Conservation (phyloP, 2,113 vertebrate genomes). For the Hippopotamus amphibius region DNA sequence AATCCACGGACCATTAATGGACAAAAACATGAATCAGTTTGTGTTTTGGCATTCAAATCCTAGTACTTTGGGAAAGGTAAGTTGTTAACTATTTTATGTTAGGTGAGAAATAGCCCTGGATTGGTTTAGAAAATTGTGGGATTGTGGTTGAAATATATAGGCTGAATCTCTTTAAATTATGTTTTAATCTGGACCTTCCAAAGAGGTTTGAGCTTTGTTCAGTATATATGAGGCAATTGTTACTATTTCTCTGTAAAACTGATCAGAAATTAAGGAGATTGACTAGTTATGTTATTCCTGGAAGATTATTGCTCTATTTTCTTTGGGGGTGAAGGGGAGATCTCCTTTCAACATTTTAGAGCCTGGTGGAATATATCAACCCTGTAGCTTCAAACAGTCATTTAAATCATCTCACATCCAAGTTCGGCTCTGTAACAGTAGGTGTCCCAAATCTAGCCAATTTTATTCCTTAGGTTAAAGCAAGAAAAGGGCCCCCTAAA, state of each 20-base stretch:
- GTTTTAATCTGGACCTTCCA: slow-evolving; percentile 47
- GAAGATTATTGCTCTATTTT: background rate
- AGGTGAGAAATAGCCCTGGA: background rate
- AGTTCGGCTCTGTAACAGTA: background rate
- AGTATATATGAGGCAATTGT: background rate
- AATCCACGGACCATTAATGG: slow-evolving; percentile 50
- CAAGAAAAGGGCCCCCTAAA: background rate
- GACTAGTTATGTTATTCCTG: background rate
- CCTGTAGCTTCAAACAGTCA: background rate
- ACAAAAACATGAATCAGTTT: slow-evolving; percentile 78
- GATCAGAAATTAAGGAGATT: slow-evolving; percentile 23
- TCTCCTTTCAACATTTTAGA: background rate
- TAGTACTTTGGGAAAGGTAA: slow-evolving; percentile 77
- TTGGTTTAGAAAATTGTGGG: background rate
- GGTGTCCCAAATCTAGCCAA: background rate
- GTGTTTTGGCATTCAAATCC: slow-evolving; percentile 66
- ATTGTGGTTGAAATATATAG: slow-evolving; percentile 22
- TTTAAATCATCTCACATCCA: slow-evolving; percentile 5
- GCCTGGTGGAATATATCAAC: background rate
- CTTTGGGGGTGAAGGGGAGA: background rate
- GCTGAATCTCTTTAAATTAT: slow-evolving; percentile 28
- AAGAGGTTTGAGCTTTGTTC: slow-evolving; percentile 40
- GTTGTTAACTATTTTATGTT: slow-evolving; percentile 61
- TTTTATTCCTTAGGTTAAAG: slow-evolving; percentile 51
- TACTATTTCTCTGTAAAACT: slow-evolving; percentile 2